Base-by-base conservation (phyloP, 2,797 vertebrate genomes). In the Scolopax rusticola region DNA sequence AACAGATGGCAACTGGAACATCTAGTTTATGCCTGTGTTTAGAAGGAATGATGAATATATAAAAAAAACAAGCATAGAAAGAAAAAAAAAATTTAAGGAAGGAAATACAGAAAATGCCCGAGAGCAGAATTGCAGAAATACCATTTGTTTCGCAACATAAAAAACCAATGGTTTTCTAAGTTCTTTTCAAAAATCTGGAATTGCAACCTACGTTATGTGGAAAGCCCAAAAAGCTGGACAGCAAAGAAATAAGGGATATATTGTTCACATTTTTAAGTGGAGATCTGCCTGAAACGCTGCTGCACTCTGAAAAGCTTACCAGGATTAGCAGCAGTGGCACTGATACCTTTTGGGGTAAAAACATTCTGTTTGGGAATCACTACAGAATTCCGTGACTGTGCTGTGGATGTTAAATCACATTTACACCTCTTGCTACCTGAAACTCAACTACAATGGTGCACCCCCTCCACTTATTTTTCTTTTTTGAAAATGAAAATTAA, bases 1-100 rank as follows among this genome's bases (percentile, higher is more conserved):
- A 91, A 80, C 41, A 89, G 27, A 82, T 59, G 59, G 38, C 40
- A 81, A 86, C 24, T 6, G 20, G 53, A 81, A 86, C 25, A 84
- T 57, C 5, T 23, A 23, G n/a, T 40, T 75, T 30, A 48, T 67
- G 16, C 25, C 67, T 75, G 15, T 38, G 23, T 50, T 93, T 45
- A 74, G 30, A 40, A 82, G 12, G 45, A 70, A 85, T 15, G 15
- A 78, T 25, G 8, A 75, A 4, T 77, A 68, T 41, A 15, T 67
- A 79, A 24, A 50, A 50, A 92, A 84, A 77, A 45, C 5, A 86
- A 80, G 38, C 13, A 50, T 8, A 33, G 13, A 10, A 40, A 48
- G 45, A 28, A 82, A 74, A 40, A 7, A 16, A 74, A 40, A 7
- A 33, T 7, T 23, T 4, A 56, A 27, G n/a, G 11, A 41, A 73